Conservation (phyloP, 2,113 vertebrate species). For the Sorex araneus region DNA sequence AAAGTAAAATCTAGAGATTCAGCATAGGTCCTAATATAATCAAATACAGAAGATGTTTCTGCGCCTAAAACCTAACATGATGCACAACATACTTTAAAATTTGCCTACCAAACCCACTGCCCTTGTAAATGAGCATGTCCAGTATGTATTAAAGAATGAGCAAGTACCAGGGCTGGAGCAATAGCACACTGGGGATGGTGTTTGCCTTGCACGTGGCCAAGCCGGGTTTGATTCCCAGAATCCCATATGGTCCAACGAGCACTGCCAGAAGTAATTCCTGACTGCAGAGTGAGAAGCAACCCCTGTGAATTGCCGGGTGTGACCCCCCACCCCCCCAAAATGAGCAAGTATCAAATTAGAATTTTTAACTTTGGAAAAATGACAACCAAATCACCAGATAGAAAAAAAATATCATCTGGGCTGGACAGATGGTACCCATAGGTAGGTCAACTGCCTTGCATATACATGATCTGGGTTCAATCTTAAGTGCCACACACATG, state of each 20-base stretch:
- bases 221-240: too few relatives aligned
- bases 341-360: not conserved
- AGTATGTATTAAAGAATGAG: not conserved
- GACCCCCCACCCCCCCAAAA: too few relatives aligned
- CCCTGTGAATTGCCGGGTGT: too few relatives aligned
- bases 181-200: too few relatives aligned
- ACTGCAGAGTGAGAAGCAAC: too few relatives aligned
- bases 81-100: not conserved
- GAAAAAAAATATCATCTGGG: not conserved
- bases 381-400: not conserved
- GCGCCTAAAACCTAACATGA: not conserved
- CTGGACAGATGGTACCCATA: too few relatives aligned
- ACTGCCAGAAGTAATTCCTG: too few relatives aligned
- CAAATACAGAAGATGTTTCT: not conserved
- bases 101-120: not conserved
- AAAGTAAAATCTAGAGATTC: not conserved
- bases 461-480: not conserved
- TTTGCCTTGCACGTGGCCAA: too few relatives aligned
- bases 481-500: not conserved
- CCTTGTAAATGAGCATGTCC: slow-evolving; percentile 11
- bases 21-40: not conserved
- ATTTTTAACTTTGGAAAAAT: slow-evolving; percentile 46
- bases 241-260: too few relatives aligned
- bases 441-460: too few relatives aligned
- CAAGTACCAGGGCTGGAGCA: too few relatives aligned